Conservation (phyloP, 2,888 invertebrate genomes). For the Philonicus albiceps region DNA sequence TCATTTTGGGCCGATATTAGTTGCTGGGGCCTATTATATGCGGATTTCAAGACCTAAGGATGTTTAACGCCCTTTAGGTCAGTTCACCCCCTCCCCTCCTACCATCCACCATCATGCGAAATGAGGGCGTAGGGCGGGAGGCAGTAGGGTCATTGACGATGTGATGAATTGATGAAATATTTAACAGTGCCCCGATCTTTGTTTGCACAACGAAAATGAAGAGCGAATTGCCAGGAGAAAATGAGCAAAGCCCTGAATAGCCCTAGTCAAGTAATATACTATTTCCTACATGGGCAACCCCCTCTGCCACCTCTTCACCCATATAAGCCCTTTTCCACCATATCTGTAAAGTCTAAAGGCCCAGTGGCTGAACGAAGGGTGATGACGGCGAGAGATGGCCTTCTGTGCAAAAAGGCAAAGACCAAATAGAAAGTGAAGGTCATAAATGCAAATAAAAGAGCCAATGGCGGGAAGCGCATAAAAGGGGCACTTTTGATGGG, state of each 20-base stretch:
- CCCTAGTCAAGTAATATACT: neutral
- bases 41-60: neutral
- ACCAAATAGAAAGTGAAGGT: conserved; percentile 9
- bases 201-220: neutral
- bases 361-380: neutral
- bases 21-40: neutral
- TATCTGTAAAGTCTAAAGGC: neutral
- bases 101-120: no score
- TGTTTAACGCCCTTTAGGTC: neutral
- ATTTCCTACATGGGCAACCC: neutral
- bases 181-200: neutral
- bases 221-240: neutral
- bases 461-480: neutral
- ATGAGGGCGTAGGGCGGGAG: neutral
- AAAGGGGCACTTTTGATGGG: neutral
- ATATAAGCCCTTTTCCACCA: neutral
- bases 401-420: neutral
- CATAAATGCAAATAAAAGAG: conserved; percentile 25
- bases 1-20: neutral
- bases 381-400: neutral
- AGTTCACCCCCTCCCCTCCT: neutral
- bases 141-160: neutral
- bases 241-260: conserved; percentile 7
- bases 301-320: neutral
- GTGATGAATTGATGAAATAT: conserved; percentile 31